Base-by-base conservation (phyloP, 2,888 invertebrate genomes). In the Dynastes maya region DNA sequence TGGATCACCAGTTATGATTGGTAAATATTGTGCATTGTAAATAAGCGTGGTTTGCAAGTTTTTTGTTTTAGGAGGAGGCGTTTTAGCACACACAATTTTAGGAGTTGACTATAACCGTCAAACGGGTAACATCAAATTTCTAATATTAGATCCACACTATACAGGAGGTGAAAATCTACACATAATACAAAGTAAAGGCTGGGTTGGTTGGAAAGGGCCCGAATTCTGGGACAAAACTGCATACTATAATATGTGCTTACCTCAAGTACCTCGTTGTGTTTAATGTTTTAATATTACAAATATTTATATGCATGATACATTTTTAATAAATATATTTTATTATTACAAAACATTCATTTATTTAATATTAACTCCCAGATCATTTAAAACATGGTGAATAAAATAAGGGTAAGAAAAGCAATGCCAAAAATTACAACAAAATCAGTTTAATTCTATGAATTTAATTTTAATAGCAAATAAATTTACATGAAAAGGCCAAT, bases 121-220 rank as follows among this genome's bases (percentile, higher is more conserved):
- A 22, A 94, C 94, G 9, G 95, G 95, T 27, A 95, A 96, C 80
- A 92, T 95, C 0, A 94, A 95, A 84, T 99, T 97, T 89, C 92
- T 99, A n/a, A 96, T 99, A 83, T 90, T 99, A 55, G 99, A 99
- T 91, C 99, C 99, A 0, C 99, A 99, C 89, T 99, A 97, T 88
- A 98, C 97, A 0, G 99, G 97, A 0, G 88, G 91, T 0, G 98
- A 98, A 85, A 95, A 97, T 85, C 87, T 98, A 71, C 90, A 91
- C 49, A 91, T 90, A 0, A 93, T 96, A 71, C 90, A 94, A 82
- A 91, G 90, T 80, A 96, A 98, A 91, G 98, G 98, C 5, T 98
- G 98, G 97, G 98, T 99, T 88, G 97, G 96, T 0, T 99, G 99
- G 99, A 99, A 99, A 88, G 94, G 93, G 40, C 90, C 93, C 2